Evolutionary conservation across 2,888 invertebrate species (phyloP).

Genomic region (Nephrocerus scutellatus): DNA sequence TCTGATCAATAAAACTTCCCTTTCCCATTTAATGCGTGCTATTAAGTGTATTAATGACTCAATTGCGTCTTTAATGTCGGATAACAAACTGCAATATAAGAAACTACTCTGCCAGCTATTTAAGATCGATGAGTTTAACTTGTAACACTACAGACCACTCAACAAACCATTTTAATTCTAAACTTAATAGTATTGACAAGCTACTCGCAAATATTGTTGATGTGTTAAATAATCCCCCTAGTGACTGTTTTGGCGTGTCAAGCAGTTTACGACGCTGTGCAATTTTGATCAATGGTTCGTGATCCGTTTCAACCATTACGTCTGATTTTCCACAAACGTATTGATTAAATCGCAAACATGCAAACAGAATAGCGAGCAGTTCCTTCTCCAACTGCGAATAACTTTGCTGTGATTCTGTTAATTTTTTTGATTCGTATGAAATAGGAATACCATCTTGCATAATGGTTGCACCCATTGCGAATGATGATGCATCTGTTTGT

Average conservation of each 20-base stretch:
- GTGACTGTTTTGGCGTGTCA: background rate
- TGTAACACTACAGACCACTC: too few relatives aligned
- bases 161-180: too few relatives aligned
- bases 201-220: too few relatives aligned
- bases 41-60: too few relatives aligned
- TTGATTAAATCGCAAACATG: constrained; percentile 20
- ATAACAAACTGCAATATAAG: too few relatives aligned
- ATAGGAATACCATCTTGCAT: constrained; percentile 8
- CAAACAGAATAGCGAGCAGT: constrained; percentile 15
- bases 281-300: constrained; percentile 15
- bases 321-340: constrained; percentile 16
- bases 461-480: constrained; percentile 6
- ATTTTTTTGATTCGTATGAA: constrained; percentile 7
- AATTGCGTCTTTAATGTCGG: too few relatives aligned
- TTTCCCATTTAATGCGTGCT: too few relatives aligned
- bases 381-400: constrained; percentile 12
- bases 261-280: constrained; percentile 6
- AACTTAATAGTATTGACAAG: too few relatives aligned
- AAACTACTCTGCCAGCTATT: too few relatives aligned
- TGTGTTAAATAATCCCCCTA: too few relatives aligned
- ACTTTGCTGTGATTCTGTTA: constrained; percentile 7
- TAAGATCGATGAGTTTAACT: too few relatives aligned
- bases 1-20: too few relatives aligned
- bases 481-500: constrained; percentile 12
- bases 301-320: constrained; percentile 18